A percentile compares a stretch with the other conserved stretches of the same genome.
Evolutionary conservation across 2,113 vertebrate species (phyloP).

Genomic region (Nycticryphes semicollaris): DNA sequence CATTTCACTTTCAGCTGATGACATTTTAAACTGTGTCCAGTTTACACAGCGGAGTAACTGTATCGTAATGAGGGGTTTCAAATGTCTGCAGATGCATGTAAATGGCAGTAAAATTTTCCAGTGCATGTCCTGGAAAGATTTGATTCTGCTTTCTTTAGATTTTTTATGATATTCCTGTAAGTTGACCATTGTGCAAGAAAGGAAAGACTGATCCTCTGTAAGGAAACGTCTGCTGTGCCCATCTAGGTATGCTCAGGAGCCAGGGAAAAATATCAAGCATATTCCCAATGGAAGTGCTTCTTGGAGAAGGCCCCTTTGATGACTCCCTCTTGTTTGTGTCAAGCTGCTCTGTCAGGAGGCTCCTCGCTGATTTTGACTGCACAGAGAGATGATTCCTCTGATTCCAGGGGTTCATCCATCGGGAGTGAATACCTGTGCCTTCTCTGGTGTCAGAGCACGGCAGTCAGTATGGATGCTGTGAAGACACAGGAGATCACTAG

Average conservation of each 20-base stretch:
- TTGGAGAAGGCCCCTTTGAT: not conserved
- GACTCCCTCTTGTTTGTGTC: not conserved
- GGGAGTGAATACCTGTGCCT: not conserved
- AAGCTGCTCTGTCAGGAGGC: not conserved
- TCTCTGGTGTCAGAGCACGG: not conserved
- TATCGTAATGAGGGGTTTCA: not conserved
- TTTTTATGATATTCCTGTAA: not conserved
- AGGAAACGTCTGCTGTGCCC: not conserved
- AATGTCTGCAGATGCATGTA: not conserved
- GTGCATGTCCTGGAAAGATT: not conserved
- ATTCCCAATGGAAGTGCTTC: not conserved
- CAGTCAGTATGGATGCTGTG: not conserved
- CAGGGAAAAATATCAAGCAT: not conserved
- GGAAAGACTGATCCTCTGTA: not conserved
- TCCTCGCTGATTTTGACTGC: not conserved
- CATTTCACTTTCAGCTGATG: constrained; percentile 17
- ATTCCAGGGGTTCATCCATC: not conserved
- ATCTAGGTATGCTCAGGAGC: not conserved
- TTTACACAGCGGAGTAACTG: constrained; percentile 15
- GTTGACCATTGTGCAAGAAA: not conserved
- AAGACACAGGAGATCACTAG: not conserved
- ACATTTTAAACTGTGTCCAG: not conserved
- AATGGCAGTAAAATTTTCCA: not conserved
- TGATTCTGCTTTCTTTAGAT: not conserved
- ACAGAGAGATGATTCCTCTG: not conserved